Base-by-base conservation (phyloP, 2,888 invertebrate genomes). In the Dioctria linearis region DNA sequence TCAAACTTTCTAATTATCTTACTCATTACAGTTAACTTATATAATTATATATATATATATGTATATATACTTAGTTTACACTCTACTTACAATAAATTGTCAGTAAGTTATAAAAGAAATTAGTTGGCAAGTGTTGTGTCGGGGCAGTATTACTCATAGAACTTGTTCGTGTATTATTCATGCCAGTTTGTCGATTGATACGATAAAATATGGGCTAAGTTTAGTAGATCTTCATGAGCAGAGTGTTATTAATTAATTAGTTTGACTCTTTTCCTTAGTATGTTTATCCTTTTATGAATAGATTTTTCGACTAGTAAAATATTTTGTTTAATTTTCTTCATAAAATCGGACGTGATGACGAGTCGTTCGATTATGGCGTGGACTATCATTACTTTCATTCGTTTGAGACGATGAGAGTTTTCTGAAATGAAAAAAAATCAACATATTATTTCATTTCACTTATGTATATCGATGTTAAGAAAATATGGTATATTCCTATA, bases 381-480 rank as follows among this genome's bases (percentile, higher is more conserved):
- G 65, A 78, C 65, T 65, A 65, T 78, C 39, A 42, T 46, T 25
- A 66, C 54, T 54, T 65, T 43, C 66, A 78, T 46, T n/a, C 54
- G 78, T 46, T 57, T 65, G 66, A 78, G 37, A 66, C 54, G 78
- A 78, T 54, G 78, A 78, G 57, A 78, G 78, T 51, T 78, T 78
- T 51, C 78, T 78, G 54, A 3, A 78, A 66, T 54, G 11, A 78
- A 25, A 61, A 25, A 75, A 59, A 25, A 25, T 25, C 25, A 25
- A 25, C 0, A 25, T 25, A 25, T 25, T 25, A 25, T 25, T 25
- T 25, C 25, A 25, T 25, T 25, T 25, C 25, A 25, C 25, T 25
- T 25, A 25, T 25, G 25, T 25, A 25, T 25, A 25, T 25, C 25
- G 25, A 25, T 25, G 25, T 25, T 25, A 25, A 25, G 25, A 25